Percentiles rank a stretch among this genome's conserved stretches.
phyloP scores from a whole-genome alignment of 1,140 invertebrate genomes.

The Panagrolaimus sp. region DNA sequence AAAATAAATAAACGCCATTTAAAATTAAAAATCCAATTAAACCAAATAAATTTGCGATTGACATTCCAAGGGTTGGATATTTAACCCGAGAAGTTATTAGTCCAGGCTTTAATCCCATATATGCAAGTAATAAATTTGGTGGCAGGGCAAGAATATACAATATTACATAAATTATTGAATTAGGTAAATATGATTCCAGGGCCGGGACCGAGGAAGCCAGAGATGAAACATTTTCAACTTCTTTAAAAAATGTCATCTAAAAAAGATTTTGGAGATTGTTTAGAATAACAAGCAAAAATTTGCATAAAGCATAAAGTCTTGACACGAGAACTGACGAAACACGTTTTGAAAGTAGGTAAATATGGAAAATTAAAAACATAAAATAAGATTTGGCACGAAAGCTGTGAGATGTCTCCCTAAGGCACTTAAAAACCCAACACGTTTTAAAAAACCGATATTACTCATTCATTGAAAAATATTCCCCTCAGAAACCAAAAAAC shows the following conservation, averaged over 20 bases:
- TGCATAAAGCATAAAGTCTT: no score
- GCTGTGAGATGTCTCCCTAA: no score
- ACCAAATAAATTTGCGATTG: conserved; percentile 50
- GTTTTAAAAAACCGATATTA: no score
- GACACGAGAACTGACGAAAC: no score
- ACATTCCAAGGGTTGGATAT: conserved; percentile 45
- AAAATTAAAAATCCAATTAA: conserved; percentile 46
- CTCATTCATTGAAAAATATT: no score
- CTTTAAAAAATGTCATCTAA: conserved; percentile 50
- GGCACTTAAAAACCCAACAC: no score
- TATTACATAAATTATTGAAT: conserved; percentile 50
- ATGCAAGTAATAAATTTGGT: conserved; percentile 48
- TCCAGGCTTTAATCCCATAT: conserved; percentile 46
- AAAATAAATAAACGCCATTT: conserved; percentile 47
- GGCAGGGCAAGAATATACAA: conserved; percentile 50
- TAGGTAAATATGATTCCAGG: conserved; percentile 35
- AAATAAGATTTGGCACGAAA: no score
- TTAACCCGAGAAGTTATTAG: conserved; percentile 50
- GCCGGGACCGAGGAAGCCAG: conserved; percentile 27
- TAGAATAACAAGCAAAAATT: no score
- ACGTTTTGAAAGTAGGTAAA: no score
- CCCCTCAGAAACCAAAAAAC: no score
- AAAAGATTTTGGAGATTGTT: background rate
- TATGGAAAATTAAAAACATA: no score
- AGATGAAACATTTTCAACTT: conserved; percentile 37